These are phyloP conservation scores for Eretmodus cyanostictus DNA, from an alignment of 2,113 vertebrate genomes.

Conservation along the genomic window DNA sequence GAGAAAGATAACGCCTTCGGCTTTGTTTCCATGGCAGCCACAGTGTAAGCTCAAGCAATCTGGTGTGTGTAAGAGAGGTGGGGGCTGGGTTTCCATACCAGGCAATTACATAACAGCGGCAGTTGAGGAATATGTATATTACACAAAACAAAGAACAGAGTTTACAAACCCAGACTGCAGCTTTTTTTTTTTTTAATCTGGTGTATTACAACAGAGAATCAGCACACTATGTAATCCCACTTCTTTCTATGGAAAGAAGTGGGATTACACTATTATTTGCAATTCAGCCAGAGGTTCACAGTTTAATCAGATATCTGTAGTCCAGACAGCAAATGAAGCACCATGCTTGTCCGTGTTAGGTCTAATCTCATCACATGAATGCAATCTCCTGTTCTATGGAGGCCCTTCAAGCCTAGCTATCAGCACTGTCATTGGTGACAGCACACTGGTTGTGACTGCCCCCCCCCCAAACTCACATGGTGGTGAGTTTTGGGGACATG, in stretches of 20 bases:
- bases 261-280: neutral
- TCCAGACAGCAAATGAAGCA: slow-evolving; percentile 8
- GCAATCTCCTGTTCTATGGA: neutral
- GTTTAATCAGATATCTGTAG: slow-evolving; percentile 1
- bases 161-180: neutral
- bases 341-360: neutral
- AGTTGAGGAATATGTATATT: neutral
- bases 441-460: neutral
- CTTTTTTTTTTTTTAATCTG: neutral
- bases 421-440: neutral
- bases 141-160: neutral
- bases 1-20: neutral
- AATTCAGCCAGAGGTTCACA: neutral
- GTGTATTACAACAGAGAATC: neutral
- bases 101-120: slow-evolving; percentile 7
- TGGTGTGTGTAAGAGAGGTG: neutral
- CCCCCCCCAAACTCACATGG: neutral
- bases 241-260: fast-evolving
- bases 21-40: slow-evolving; percentile 21
- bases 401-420: neutral
- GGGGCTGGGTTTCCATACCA: neutral
- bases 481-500: neutral
- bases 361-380: slow-evolving; percentile 27
- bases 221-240: neutral
- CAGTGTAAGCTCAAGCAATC: neutral